Conservation (phyloP, 1,140 invertebrate genomes). For the Mycetomoellerius zeteki region DNA sequence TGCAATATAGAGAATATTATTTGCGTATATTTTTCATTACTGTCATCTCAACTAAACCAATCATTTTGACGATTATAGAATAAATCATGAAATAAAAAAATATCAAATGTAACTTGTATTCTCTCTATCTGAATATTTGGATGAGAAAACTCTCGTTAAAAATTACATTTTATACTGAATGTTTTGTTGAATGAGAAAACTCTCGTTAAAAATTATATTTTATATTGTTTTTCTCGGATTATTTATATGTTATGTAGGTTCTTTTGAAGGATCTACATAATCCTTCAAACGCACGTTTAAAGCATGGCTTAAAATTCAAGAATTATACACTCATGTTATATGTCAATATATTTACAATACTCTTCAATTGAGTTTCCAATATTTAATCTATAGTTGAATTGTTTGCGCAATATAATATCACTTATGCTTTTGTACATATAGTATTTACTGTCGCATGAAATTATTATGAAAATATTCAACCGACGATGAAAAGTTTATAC, state of each 20-base stretch:
- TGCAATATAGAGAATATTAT: neutral
- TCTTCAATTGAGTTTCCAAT: neutral
- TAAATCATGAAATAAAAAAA: conserved; percentile 15
- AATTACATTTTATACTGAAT: conserved; percentile 60
- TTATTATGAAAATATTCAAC: neutral
- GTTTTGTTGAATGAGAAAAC: neutral
- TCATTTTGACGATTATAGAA: neutral
- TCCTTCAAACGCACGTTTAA: conserved; percentile 34
- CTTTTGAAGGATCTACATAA: conserved; percentile 53
- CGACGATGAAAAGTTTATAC: neutral
- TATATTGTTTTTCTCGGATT: conserved; percentile 60
- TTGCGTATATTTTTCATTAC: neutral
- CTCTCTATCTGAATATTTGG: conserved; percentile 53
- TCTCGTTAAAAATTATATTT: conserved; percentile 70
- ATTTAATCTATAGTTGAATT: neutral
- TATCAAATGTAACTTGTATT: conserved; percentile 51
- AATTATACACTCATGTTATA: neutral
- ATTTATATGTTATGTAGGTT: neutral
- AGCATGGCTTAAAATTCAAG: conserved; percentile 35
- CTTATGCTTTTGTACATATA: neutral
- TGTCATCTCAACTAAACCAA: neutral
- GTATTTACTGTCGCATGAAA: neutral
- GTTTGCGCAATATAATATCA: neutral
- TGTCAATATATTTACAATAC: neutral
- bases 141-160: conserved; percentile 62